Conservation (phyloP, 2,888 invertebrate genomes). For the Philereme vetulata region DNA sequence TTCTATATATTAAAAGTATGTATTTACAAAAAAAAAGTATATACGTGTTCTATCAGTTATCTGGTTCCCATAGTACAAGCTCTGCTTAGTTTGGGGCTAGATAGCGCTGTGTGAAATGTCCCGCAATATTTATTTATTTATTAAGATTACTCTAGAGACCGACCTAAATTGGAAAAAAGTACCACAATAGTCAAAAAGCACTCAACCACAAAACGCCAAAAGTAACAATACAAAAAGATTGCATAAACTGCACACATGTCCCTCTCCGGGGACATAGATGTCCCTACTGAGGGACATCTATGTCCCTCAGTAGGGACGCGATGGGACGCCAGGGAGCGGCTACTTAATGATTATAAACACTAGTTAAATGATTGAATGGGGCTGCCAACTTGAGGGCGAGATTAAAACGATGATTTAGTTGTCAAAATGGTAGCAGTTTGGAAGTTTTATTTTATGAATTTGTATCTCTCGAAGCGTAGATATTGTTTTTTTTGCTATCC, state of each 20-base stretch:
- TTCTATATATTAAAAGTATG: no score
- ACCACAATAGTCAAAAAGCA: slow-evolving; percentile 24
- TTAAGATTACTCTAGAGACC: slow-evolving; percentile 15
- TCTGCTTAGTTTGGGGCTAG: no score
- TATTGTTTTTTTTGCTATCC: no score
- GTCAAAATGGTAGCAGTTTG: neutral
- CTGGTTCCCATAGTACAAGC: no score
- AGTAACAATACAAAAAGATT: slow-evolving; percentile 28
- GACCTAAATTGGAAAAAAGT: slow-evolving; percentile 19
- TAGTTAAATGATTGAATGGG: slow-evolving; percentile 74
- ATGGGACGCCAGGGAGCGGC: slow-evolving; percentile 44
- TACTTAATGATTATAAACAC: slow-evolving; percentile 76
- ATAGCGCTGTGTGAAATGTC: no score
- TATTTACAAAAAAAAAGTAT: no score
- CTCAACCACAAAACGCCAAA: slow-evolving; percentile 29
- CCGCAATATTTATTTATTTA: no score
- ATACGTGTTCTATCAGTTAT: no score
- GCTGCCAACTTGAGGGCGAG: slow-evolving; percentile 29
- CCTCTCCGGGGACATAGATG: slow-evolving; percentile 39
- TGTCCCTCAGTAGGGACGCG: slow-evolving; percentile 33
- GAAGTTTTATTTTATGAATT: neutral
- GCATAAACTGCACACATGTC: slow-evolving; percentile 24
- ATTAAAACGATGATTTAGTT: slow-evolving; percentile 4
- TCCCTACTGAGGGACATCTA: slow-evolving; percentile 23
- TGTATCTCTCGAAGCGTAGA: no score